These are phyloP conservation scores for Axinella damicornis DNA, from an alignment of 37 sponge, comb jelly and placozoan species.

Conservation along the genomic window DNA sequence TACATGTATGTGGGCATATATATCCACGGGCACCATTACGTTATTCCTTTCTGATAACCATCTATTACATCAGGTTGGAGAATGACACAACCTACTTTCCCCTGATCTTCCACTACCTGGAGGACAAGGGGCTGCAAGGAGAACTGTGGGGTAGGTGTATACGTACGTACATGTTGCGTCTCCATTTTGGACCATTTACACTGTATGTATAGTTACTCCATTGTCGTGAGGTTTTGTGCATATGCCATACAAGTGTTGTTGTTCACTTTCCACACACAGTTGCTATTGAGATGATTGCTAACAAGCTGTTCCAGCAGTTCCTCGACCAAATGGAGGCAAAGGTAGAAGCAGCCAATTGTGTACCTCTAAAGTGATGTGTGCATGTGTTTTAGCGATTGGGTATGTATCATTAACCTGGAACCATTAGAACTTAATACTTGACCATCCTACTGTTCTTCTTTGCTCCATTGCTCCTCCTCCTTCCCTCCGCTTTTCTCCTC, in stretches of 20 bases:
- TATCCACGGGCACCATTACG: not conserved
- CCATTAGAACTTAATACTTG: no score
- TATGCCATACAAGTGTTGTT: no score
- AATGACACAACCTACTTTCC: constrained; percentile 47
- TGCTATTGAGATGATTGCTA: constrained; percentile 71
- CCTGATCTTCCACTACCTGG: constrained; percentile 75
- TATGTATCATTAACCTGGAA: not conserved
- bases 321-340: constrained; percentile 59
- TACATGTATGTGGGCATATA: not conserved
- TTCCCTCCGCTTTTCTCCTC: no score
- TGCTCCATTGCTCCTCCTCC: no score
- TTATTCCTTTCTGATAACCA: not conserved
- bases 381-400: no score
- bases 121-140: constrained; percentile 84
- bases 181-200: no score
- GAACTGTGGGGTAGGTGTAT: constrained; percentile 66
- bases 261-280: constrained; percentile 3
- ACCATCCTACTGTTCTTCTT: no score
- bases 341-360: no score
- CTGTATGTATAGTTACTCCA: no score
- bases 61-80: constrained; percentile 42
- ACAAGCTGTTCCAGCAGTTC: constrained; percentile 69
- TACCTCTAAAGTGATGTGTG: not conserved
- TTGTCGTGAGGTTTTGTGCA: no score
- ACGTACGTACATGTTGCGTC: no score